Percentiles rank a stretch among this genome's conserved stretches.
Evolutionary conservation across 1,140 invertebrate genomes (phyloP).

Genomic region (Drosophila insularis): DNA sequence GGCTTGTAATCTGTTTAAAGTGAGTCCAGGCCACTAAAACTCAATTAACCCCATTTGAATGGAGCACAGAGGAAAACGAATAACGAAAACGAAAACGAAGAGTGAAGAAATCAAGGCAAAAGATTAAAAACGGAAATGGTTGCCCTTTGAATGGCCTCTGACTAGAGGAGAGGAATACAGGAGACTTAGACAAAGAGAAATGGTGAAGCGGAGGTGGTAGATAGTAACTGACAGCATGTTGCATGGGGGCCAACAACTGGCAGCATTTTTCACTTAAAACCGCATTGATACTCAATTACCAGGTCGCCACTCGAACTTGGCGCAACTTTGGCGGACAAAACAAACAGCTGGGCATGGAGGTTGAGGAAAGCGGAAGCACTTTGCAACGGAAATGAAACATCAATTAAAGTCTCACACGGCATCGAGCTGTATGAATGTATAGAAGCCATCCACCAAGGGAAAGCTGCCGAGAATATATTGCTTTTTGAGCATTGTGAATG

Average conservation of each 20-base stretch:
- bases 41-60: slow-evolving; percentile 81
- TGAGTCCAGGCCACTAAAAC: slow-evolving; percentile 80
- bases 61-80: slow-evolving; percentile 32
- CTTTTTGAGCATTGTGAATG: slow-evolving; percentile 27
- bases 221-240: not conserved
- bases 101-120: slow-evolving; percentile 69
- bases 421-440: not conserved
- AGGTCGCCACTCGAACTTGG: slow-evolving; percentile 28
- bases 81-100: slow-evolving; percentile 22
- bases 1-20: slow-evolving; percentile 78
- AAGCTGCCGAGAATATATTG: slow-evolving; percentile 37
- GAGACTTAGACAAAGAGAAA: not conserved
- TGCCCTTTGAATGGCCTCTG: slow-evolving; percentile 30
- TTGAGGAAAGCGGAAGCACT: slow-evolving; percentile 76
- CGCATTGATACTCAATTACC: slow-evolving; percentile 82
- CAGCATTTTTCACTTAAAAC: slow-evolving; percentile 81
- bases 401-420: slow-evolving; percentile 75
- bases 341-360: slow-evolving; percentile 62
- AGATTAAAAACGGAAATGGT: slow-evolving; percentile 72
- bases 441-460: slow-evolving; percentile 1
- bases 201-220: not conserved
- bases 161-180: not conserved
- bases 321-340: slow-evolving; percentile 39
- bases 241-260: slow-evolving; percentile 16
- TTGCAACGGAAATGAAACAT: slow-evolving; percentile 82